Evolutionary conservation across 2,113 vertebrate genomes (phyloP), one percentile per base, ranked within the genome.

Genomic region (Rhombomys opimus): DNA sequence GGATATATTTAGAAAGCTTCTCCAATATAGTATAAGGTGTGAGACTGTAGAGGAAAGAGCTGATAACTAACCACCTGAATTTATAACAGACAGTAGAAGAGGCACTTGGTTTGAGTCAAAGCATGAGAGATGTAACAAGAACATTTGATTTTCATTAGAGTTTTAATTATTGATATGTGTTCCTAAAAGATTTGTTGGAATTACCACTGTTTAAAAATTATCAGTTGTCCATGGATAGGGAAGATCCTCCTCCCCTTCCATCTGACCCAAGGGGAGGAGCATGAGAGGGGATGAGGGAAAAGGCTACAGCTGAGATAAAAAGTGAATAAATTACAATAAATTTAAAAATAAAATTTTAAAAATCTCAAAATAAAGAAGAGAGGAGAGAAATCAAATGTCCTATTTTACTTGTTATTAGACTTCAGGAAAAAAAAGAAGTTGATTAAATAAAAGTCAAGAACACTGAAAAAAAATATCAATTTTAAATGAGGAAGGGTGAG

Each of bases 51-150:
- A 54, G 46, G 78, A 63, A 46, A 85, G 84, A 85, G 27, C 65
- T 70, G 11, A 14, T 76, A 86, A 93, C 46, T 50, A 89, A 84
- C 57, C n/a, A 41, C 4, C 54, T 91, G 8, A 82, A 86, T 86
- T 86, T 46, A 72, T 23, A 41, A 92, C 22, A 38, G 6, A 77
- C 18, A 90, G 1, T 23, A 41, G 54, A 88, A 90, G 17, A 86
- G 4, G 27, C 65, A 41, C 30, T 50, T 87, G 63, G 73, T 86
- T 90, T 72, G n/a, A 86, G 96, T 10, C 46, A 13, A 97, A 96
- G 13, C 30, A 77, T 18, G 63, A 52, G 52, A 5, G 52, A 95
- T 90, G 7, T 8, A 84, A 88, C 52, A 77, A 84, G 96, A 5
- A 18, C 61, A 67, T 91, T 94, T 90, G 5, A 61, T 67, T 23